Evolutionary conservation across 2,797 vertebrate species (phyloP).

Genomic region (Numenius phaeopus): DNA sequence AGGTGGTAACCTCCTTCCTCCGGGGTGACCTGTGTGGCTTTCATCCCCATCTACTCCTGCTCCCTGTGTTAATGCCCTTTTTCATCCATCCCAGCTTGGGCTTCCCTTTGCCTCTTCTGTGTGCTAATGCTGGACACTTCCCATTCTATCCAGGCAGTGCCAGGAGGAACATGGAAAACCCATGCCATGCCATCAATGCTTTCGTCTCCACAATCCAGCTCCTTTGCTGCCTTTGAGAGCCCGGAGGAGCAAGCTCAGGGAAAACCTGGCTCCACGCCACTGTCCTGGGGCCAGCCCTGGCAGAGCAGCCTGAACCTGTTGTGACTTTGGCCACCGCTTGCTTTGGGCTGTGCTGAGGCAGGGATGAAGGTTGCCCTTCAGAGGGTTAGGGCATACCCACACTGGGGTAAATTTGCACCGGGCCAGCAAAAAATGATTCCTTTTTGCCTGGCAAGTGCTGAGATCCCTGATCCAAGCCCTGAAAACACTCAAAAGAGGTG

Average conservation of each 20-base stretch:
- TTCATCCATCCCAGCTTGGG: neutral
- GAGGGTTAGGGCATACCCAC: neutral
- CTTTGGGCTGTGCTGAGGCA: neutral
- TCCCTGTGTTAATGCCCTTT: neutral
- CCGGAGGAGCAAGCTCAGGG: neutral
- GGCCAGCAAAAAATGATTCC: neutral
- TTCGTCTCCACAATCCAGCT: neutral
- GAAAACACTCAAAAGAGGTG: neutral
- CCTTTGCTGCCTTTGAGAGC: neutral
- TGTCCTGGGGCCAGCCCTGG: neutral
- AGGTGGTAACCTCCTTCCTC: neutral
- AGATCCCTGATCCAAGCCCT: neutral
- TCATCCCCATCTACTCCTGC: neutral
- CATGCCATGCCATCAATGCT: fast-evolving
- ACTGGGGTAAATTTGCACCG: neutral
- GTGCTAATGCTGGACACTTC: neutral
- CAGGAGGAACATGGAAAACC: neutral
- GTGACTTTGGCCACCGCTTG: fast-evolving
- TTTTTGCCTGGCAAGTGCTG: neutral
- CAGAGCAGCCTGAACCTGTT: neutral
- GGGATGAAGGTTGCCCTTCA: neutral
- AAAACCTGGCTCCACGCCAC: neutral
- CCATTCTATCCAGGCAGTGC: neutral
- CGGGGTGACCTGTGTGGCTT: neutral
- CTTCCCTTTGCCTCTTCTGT: neutral